phyloP scores from a whole-genome alignment of 2,888 invertebrate genomes.

The Buathra laborator region DNA sequence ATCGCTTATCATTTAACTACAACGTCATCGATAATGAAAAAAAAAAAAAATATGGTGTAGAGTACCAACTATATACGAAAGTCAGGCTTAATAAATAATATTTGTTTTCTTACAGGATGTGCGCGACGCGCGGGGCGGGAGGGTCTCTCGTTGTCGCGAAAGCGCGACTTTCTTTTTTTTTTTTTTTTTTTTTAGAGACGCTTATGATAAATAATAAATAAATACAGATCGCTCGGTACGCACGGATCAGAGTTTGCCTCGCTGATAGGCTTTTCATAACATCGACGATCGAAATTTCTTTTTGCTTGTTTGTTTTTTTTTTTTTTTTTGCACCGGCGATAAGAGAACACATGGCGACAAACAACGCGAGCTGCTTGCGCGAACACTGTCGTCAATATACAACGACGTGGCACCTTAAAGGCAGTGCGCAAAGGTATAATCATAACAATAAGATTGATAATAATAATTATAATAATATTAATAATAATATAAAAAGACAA shows the following conservation, averaged over 20 bases:
- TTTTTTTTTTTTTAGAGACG: not conserved
- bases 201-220: constrained; percentile 64
- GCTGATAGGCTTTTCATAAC: not conserved
- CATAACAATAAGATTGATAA: constrained; percentile 24
- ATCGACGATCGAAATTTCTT: not conserved
- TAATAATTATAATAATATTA: constrained; percentile 35
- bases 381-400: constrained; percentile 18
- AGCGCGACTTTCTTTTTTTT: not conserved
- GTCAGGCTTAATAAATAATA: constrained; percentile 64
- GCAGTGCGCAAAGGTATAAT: constrained; percentile 53
- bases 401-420: constrained; percentile 54
- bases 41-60: constrained; percentile 26
- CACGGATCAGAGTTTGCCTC: not conserved
- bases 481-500: constrained; percentile 50
- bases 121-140: constrained; percentile 5
- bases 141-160: constrained; percentile 6
- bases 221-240: constrained; percentile 51
- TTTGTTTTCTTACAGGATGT: constrained; percentile 35
- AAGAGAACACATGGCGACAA: constrained; percentile 15
- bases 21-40: constrained; percentile 34
- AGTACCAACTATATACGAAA: constrained; percentile 2
- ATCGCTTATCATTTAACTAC: constrained; percentile 46
- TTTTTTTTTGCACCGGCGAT: constrained; percentile 28
- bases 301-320: too few species aligned
- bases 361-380: constrained; percentile 8